Conservation (phyloP, 2,113 vertebrate species). For the Thinocorus orbignyianus region DNA sequence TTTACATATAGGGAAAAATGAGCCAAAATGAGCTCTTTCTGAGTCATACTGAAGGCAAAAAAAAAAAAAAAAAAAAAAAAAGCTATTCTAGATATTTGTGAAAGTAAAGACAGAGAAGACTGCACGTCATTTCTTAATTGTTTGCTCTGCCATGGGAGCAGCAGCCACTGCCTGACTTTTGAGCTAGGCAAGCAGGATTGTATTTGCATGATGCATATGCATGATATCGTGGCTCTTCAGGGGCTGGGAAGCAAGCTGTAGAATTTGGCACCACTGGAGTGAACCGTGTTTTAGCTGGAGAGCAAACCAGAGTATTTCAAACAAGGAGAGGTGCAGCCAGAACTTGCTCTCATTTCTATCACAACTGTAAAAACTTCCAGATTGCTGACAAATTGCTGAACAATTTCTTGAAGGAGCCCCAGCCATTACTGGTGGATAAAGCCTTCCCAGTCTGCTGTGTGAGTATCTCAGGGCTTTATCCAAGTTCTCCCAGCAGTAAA, state of each 20-base stretch:
- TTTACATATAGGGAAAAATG: not conserved
- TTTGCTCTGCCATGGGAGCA: not conserved
- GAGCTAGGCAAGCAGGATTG: not conserved
- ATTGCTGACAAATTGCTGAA: not conserved
- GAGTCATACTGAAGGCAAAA: not conserved
- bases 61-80: not conserved
- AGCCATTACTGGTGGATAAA: not conserved
- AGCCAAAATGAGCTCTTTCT: not conserved
- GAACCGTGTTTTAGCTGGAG: constrained; percentile 3
- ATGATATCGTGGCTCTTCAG: not conserved
- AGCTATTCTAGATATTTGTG: not conserved
- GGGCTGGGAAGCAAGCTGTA: not conserved
- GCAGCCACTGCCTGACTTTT: not conserved
- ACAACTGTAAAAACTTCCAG: constrained; percentile 10
- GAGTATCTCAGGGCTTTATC: not conserved
- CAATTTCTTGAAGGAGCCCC: not conserved
- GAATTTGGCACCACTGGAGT: not conserved
- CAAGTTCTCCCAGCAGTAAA: constrained; percentile 21
- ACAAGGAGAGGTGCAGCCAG: not conserved
- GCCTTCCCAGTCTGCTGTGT: not conserved
- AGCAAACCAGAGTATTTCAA: not conserved
- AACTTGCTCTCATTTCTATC: not conserved
- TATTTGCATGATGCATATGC: not conserved
- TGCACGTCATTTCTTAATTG: not conserved
- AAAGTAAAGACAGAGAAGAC: not conserved